Base-by-base conservation (phyloP, 2,888 invertebrate genomes). In the Drosophila prostipennis region DNA sequence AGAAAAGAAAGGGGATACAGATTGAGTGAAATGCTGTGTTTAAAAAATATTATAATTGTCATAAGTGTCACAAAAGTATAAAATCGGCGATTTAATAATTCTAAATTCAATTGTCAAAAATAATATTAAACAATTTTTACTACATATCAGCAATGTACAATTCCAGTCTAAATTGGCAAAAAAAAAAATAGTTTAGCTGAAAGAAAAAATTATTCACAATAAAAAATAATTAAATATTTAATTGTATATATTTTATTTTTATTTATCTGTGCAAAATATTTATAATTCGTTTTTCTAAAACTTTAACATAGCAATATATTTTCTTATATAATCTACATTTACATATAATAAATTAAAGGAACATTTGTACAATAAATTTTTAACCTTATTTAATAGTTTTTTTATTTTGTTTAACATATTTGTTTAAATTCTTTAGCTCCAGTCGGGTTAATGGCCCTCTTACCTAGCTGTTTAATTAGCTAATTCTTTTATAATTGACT, bases 401-500 rank as follows among this genome's bases (percentile, higher is more conserved):
- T 32, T 2, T n/a, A n/a, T 32, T 3, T 32, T 2, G 6, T 2
- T 14, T 32, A 14, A 14, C 23, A 29, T 10, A 54, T 36, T 23
- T 39, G 39, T 26, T 39, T 34, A 0, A 10, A 34, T 61, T 7
- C 13, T n/a, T 32, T n/a, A 19, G 11, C 29, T 19, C 8, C 60
- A 59, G 42, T 1, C 49, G 49, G 6, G 14, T 64, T 51, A 26
- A 51, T 43, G 29, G 26, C 2, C 19, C 23, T 43, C 36, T 10
- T 49, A 13, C 36, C 43, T 45, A 23, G 16, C 40, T 26, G 42
- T 19, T 23, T 8, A 19, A 29, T 26, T 11, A 8, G 39, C 10
- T 32, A 32, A 58, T 67, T 53, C 48, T 6, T 52, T 67, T 53
- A 14, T 57, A 68, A 67, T 67, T 49, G 48, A 26, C 42, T 64